Base-by-base conservation (phyloP, 2,888 invertebrate genomes). In the Branchipolynoe longqiensis region DNA sequence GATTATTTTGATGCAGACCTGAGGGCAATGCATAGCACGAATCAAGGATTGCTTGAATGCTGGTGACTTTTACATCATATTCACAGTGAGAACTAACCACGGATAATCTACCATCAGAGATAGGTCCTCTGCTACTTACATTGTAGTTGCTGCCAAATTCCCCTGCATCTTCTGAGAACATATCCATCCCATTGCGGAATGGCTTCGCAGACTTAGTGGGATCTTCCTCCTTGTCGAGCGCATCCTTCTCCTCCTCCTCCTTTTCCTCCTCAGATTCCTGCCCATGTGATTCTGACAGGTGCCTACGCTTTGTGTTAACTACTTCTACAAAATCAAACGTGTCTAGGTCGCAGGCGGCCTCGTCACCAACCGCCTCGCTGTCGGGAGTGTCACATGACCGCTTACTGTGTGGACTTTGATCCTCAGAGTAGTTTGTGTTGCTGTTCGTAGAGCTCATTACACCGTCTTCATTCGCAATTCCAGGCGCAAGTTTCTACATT, bases 91-190 rank as follows among this genome's bases (percentile, higher is more conserved):
- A n/a, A n/a, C n/a, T n/a, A n/a, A n/a, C n/a, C n/a, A n/a, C n/a
- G n/a, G n/a, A n/a, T n/a, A n/a, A n/a, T n/a, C n/a, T n/a, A n/a
- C n/a, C n/a, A n/a, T n/a, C n/a, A n/a, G n/a, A n/a, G n/a, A n/a
- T n/a, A n/a, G n/a, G n/a, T n/a, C n/a, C n/a, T n/a, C n/a, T n/a
- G n/a, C n/a, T 36, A 4, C 95, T 95, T 94, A 96, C 96, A 94
- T 95, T 95, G 91, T 96, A 96, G 91, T 96, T 95, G 58, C 96
- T 95, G 90, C 95, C 95, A 93, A 97, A 97, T 93, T 96, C 97
- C 91, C 97, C 97, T 89, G 97, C 97, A 41, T 91, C 91, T 91
- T 98, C 98, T 8, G 94, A 90, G 58, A 98, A 98, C 94, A 98
- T 94, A 86, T 94, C 94, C n/a, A 92, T 90, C 31, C 92, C 92